Evolutionary conservation across 1,140 invertebrate genomes (phyloP).

Genomic region (Ctenoplectra terminalis): DNA sequence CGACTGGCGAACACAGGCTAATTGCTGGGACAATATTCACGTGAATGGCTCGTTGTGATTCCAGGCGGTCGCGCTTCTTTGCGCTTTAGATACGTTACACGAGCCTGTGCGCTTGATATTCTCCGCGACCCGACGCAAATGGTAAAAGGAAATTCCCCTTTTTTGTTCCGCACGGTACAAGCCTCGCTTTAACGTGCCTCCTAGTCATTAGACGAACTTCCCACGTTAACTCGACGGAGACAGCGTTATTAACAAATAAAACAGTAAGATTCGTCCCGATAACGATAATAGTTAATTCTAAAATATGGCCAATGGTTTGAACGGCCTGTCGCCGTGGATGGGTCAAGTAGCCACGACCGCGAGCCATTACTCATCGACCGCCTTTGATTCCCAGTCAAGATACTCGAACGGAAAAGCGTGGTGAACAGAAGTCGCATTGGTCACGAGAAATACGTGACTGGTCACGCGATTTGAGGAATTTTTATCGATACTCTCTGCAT

Average conservation of each 20-base stretch:
- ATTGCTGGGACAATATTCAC: conserved; percentile 43
- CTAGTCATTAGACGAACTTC: conserved; percentile 65
- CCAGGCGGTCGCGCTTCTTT: conserved; percentile 8
- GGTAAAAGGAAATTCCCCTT: conserved; percentile 73
- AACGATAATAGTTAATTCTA: conserved; percentile 36
- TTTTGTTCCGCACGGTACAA: conserved; percentile 49
- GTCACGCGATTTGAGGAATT: conserved; percentile 4
- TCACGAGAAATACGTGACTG: not conserved
- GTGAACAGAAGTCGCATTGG: conserved; percentile 16
- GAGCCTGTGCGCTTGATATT: not conserved
- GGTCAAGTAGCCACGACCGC: conserved; percentile 37
- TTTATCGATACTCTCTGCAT: conserved; percentile 10
- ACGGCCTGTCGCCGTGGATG: conserved; percentile 39
- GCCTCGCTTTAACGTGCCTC: conserved; percentile 60
- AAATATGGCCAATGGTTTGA: conserved; percentile 32
- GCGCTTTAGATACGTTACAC: not conserved
- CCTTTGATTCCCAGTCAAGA: conserved; percentile 25
- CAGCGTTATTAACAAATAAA: conserved; percentile 59
- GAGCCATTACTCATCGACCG: conserved; percentile 55
- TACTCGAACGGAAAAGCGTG: conserved; percentile 15
- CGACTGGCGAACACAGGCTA: not conserved
- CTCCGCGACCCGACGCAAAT: conserved; percentile 51
- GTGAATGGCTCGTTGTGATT: conserved; percentile 7
- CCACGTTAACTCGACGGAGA: conserved; percentile 64
- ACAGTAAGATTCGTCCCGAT: conserved; percentile 28